Evolutionary conservation across 2,888 invertebrate species (phyloP).

Genomic region (Antitype chi): DNA sequence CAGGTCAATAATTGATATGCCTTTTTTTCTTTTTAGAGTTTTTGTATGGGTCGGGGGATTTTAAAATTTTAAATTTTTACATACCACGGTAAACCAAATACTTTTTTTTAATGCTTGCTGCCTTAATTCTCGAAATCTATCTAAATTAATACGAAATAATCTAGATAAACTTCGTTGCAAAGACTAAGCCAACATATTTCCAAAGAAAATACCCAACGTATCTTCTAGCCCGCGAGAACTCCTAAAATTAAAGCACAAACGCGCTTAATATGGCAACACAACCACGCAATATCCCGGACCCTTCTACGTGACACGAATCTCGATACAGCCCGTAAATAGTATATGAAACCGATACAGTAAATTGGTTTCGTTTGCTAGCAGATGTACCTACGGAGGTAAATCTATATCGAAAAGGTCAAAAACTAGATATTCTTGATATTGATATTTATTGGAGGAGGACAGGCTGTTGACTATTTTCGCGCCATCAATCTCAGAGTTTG

Average conservation of each 20-base stretch:
- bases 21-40: no score
- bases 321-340: conserved; percentile 64
- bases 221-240: conserved; percentile 14
- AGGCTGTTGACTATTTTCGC: not conserved
- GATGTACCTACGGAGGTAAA: conserved; percentile 50
- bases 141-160: not conserved
- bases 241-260: conserved; percentile 51
- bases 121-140: no score
- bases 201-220: conserved; percentile 20
- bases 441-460: not conserved
- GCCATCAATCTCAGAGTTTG: not conserved
- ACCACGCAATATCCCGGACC: conserved; percentile 63
- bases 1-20: no score
- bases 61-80: no score
- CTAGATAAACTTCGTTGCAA: not conserved
- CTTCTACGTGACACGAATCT: conserved; percentile 65
- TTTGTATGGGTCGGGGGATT: no score
- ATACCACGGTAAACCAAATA: no score
- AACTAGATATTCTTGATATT: conserved; percentile 16
- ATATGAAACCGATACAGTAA: conserved; percentile 71
- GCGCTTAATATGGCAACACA: conserved; percentile 59
- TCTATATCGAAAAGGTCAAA: conserved; percentile 22
- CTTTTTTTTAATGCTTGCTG: no score
- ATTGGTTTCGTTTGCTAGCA: conserved; percentile 73
- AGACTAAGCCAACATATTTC: conserved; percentile 9